Conservation (phyloP, 2,797 vertebrate genomes). For the Loris lydekkerianus region DNA sequence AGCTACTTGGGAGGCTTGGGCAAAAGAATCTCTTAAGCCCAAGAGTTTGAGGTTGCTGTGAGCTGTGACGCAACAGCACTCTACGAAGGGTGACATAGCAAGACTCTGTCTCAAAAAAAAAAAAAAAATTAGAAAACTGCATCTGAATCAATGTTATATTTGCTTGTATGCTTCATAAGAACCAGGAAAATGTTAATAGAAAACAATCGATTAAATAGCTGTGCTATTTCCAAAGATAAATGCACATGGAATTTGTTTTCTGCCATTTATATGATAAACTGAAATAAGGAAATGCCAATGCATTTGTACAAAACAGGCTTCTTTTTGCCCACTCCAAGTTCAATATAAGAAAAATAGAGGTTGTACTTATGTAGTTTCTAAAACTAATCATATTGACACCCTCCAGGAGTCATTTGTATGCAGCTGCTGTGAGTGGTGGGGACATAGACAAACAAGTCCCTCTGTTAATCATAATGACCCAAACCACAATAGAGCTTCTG, state of each 20-base stretch:
- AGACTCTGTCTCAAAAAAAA: too few relatives aligned
- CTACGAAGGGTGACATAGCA: too few relatives aligned
- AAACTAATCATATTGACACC: neutral
- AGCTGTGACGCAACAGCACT: too few relatives aligned
- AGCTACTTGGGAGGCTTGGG: too few relatives aligned
- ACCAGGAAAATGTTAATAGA: neutral
- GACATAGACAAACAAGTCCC: neutral
- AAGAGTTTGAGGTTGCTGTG: too few relatives aligned
- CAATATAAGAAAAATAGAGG: neutral
- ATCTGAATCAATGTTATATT: neutral
- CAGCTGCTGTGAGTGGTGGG: neutral
- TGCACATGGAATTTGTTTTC: neutral
- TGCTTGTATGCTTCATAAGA: neutral
- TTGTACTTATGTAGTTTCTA: neutral
- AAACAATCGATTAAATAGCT: conserved; percentile 26
- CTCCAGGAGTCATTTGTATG: neutral
- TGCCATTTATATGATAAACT: neutral
- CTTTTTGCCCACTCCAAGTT: neutral
- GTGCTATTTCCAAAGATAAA: neutral
- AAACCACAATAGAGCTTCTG: conserved; percentile 42
- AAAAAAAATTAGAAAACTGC: neutral
- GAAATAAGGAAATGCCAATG: conserved; percentile 24
- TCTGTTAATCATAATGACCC: neutral
- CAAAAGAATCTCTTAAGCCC: too few relatives aligned
- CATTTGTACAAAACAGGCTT: neutral